Evolutionary conservation across 2,797 vertebrate species (phyloP).

Genomic region (Gephyroberyx darwinii): DNA sequence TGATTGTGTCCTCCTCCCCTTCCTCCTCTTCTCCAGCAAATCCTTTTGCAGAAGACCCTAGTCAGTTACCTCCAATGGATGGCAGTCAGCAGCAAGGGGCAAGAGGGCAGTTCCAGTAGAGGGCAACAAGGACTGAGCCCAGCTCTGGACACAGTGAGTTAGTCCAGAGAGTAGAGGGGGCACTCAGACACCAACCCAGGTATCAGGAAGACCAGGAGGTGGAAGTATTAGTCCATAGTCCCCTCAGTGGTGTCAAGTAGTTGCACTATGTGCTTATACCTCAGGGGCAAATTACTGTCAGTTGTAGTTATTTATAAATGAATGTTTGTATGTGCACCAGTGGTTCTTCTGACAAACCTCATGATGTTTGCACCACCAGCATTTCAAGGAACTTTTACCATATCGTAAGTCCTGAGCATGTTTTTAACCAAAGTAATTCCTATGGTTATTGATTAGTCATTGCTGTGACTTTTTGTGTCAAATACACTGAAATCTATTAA

Average conservation of each 20-base stretch:
- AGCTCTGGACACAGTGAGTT: slow-evolving; percentile 45
- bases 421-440: neutral
- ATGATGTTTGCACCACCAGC: slow-evolving; percentile 22
- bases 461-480: neutral
- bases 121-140: slow-evolving; percentile 3
- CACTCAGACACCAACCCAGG: slow-evolving; percentile 17
- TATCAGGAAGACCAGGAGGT: slow-evolving; percentile 33
- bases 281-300: slow-evolving; percentile 67
- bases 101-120: slow-evolving; percentile 81
- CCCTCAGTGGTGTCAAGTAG: slow-evolving; percentile 39
- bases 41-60: slow-evolving; percentile 86
- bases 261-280: slow-evolving; percentile 53
- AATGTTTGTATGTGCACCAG: slow-evolving; percentile 30
- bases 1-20: slow-evolving; percentile 8
- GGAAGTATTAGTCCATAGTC: neutral
- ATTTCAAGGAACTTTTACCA: slow-evolving; percentile 1
- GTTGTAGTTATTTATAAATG: slow-evolving; percentile 46
- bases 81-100: slow-evolving; percentile 62
- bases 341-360: slow-evolving; percentile 15
- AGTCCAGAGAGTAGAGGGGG: slow-evolving; percentile 12
- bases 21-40: slow-evolving; percentile 71
- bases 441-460: neutral
- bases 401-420: neutral
- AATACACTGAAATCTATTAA: slow-evolving; percentile 7
- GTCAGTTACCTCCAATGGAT: slow-evolving; percentile 84